A percentile compares a stretch with the other conserved stretches of the same genome.
phyloP scores from a whole-genome alignment of 2,113 vertebrate genomes.

The Nansenia antarctica region DNA sequence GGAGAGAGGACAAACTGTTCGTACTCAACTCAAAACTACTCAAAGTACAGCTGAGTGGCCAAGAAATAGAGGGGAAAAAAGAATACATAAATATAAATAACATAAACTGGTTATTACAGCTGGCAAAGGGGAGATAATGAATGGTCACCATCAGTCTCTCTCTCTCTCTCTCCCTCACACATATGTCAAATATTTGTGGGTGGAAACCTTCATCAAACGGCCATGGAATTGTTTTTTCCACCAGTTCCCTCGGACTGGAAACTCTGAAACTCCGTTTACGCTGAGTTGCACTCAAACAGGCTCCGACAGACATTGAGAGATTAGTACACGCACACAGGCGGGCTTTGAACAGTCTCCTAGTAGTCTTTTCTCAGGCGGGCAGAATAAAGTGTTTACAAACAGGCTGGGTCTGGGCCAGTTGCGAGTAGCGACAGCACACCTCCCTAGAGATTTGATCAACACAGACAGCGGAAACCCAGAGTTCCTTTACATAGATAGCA shows the following conservation, averaged over 20 bases:
- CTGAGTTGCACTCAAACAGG: conserved; percentile 26
- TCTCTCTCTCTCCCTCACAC: conserved; percentile 11
- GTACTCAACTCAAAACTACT: conserved; percentile 31
- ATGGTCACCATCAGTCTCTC: conserved; percentile 20
- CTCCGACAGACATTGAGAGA: conserved; percentile 2
- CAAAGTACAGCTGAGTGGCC: conserved; percentile 21
- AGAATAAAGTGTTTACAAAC: conserved; percentile 12
- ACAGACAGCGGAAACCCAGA: conserved; percentile 16
- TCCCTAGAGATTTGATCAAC: conserved; percentile 36
- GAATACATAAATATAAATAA: conserved; percentile 39
- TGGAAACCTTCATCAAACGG: conserved; percentile 49
- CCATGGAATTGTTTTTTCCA: conserved; percentile 25
- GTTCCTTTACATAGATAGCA: not conserved
- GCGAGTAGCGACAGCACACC: not conserved
- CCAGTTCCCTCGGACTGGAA: conserved; percentile 1
- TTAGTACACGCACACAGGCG: not conserved
- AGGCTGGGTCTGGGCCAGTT: conserved; percentile 2
- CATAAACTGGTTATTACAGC: conserved; percentile 59
- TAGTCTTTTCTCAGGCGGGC: not conserved
- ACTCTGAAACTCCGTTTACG: conserved; percentile 21
- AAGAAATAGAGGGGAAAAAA: conserved; percentile 29
- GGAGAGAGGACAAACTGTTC: not conserved
- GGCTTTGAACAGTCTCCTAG: conserved; percentile 2
- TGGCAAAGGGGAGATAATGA: conserved; percentile 55
- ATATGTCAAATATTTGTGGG: conserved; percentile 57